A percentile compares a stretch with the other conserved stretches of the same genome.
These are phyloP conservation scores for Cottoperca gobio DNA, from an alignment of 2,797 vertebrate genomes.

Conservation along the genomic window DNA sequence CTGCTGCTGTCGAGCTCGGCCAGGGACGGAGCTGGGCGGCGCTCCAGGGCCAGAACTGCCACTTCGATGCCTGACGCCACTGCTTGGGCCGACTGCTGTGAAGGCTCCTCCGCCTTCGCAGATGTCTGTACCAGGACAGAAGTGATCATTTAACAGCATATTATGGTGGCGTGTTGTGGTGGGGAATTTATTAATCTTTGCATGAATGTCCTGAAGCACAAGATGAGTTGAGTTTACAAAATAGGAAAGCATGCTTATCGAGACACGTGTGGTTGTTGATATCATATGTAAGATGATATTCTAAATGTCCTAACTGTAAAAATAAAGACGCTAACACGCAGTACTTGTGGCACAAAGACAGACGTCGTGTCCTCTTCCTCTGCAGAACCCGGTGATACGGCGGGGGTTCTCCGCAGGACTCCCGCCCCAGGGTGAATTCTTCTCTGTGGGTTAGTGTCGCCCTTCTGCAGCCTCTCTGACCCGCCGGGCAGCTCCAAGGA, in stretches of 20 bases:
- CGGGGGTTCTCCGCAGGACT: slow-evolving; percentile 82
- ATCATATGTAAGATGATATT: too few species aligned
- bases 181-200: not conserved
- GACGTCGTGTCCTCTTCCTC: slow-evolving; percentile 85
- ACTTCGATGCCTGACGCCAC: slow-evolving; percentile 70
- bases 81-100: not conserved
- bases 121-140: slow-evolving; percentile 46
- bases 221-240: not conserved
- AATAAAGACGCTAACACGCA: not conserved
- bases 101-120: slow-evolving; percentile 49
- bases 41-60: slow-evolving; percentile 78
- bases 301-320: not conserved
- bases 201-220: not conserved
- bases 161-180: not conserved
- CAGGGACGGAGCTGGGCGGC: slow-evolving; percentile 84
- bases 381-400: slow-evolving; percentile 81
- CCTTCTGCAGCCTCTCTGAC: slow-evolving; percentile 66
- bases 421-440: slow-evolving; percentile 74
- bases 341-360: slow-evolving; percentile 67
- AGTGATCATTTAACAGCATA: not conserved
- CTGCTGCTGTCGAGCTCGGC: slow-evolving; percentile 89
- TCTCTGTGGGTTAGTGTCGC: slow-evolving; percentile 67
- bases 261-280: not conserved
- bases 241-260: not conserved
- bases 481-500: slow-evolving; percentile 60